Percentiles rank a stretch among this genome's conserved stretches.
Conservation (phyloP, 2,797 vertebrate genomes). For the Sebastes trivittatus region DNA sequence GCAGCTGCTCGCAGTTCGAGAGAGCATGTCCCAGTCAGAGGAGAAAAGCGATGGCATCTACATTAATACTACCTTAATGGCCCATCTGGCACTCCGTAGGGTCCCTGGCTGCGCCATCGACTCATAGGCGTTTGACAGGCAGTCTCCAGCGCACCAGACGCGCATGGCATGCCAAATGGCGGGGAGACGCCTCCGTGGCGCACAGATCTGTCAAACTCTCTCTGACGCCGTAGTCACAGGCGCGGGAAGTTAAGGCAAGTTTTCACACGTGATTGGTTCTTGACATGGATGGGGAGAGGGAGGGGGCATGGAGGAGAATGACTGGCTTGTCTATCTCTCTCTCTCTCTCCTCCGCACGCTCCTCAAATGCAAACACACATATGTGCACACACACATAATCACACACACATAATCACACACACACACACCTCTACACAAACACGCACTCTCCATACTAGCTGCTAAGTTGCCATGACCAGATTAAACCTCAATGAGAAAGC, state of each 20-base stretch:
- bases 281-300: constrained; percentile 73
- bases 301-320: constrained; percentile 71
- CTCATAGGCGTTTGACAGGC: constrained; percentile 99
- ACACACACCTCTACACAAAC: constrained; percentile 10
- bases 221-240: constrained; percentile 90
- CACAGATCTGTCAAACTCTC: constrained; percentile 98
- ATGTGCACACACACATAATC: constrained; percentile 1
- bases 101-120: constrained; percentile 99
- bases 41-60: constrained; percentile 99
- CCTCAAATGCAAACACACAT: constrained; percentile 52
- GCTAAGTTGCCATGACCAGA: constrained; percentile 79
- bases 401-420: constrained; percentile 18
- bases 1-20: constrained; percentile 99
- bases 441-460: constrained; percentile 39
- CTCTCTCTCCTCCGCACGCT: constrained; percentile 43
- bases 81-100: constrained; percentile 99
- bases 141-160: constrained; percentile 98
- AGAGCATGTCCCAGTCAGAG: constrained; percentile 99
- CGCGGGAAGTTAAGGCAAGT: constrained; percentile 85
- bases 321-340: constrained; percentile 75
- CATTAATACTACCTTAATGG: constrained; percentile 99
- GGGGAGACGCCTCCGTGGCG: constrained; percentile 93
- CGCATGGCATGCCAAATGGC: constrained; percentile 98
- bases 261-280: constrained; percentile 89
- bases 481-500: constrained; percentile 79